Conservation (phyloP, 2,113 vertebrate genomes). For the Haliaeetus leucogaster region DNA sequence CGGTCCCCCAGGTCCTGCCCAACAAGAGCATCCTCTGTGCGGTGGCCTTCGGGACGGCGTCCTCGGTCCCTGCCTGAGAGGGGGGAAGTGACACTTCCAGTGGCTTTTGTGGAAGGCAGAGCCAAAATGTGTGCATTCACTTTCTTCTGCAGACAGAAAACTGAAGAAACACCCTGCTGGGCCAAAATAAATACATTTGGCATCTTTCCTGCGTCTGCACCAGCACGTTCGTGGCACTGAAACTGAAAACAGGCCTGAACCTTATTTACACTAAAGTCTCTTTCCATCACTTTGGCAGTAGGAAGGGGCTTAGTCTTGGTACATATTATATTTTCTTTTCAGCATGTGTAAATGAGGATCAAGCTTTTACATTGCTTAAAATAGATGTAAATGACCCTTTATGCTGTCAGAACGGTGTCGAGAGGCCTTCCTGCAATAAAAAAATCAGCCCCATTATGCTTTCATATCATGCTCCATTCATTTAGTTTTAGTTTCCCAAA, state of each 20-base stretch:
- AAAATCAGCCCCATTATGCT: not conserved
- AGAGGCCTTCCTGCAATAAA: slow-evolving; percentile 24
- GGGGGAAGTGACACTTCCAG: slow-evolving; percentile 7
- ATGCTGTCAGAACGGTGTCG: not conserved
- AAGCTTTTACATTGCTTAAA: slow-evolving; percentile 10
- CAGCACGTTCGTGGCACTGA: not conserved
- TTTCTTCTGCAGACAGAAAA: slow-evolving; percentile 19
- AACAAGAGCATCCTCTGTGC: slow-evolving; percentile 42
- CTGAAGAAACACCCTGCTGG: not conserved
- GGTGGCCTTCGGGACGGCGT: not conserved
- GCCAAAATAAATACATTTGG: slow-evolving; percentile 49
- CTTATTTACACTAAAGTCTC: slow-evolving; percentile 45
- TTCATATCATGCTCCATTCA: not conserved
- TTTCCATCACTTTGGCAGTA: slow-evolving; percentile 46
- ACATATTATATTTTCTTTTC: slow-evolving; percentile 43
- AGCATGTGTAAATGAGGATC: slow-evolving; percentile 22
- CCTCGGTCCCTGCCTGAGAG: not conserved
- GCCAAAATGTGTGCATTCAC: not conserved
- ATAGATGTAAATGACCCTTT: slow-evolving; percentile 53
- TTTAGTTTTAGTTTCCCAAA: not conserved
- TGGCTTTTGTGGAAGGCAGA: not conserved
- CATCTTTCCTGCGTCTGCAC: slow-evolving; percentile 1
- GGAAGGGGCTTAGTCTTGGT: not conserved
- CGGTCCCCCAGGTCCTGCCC: not conserved
- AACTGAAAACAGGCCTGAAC: not conserved